phyloP scores from a whole-genome alignment of 1,140 invertebrate genomes.

The Ganaspis sp. region DNA sequence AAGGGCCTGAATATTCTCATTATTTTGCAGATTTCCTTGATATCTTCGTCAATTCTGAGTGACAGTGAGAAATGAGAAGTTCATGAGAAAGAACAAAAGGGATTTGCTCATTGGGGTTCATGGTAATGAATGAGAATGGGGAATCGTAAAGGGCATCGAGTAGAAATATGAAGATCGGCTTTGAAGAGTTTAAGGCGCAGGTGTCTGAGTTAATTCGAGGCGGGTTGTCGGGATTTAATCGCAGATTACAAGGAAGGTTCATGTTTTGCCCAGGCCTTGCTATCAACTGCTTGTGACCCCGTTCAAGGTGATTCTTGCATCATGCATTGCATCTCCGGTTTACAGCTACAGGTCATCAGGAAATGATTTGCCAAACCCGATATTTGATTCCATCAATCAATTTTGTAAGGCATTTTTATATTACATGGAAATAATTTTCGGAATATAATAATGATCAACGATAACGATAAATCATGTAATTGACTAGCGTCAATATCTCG shows the following conservation, averaged over 20 bases:
- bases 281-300: conserved; percentile 39
- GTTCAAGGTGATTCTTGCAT: conserved; percentile 33
- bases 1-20: neutral
- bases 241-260: conserved; percentile 42
- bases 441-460: too few relatives aligned
- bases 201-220: conserved; percentile 21
- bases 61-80: conserved; percentile 20
- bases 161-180: conserved; percentile 3
- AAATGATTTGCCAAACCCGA: conserved; percentile 26
- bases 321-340: neutral
- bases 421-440: too few relatives aligned
- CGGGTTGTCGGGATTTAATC: conserved; percentile 46
- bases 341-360: conserved; percentile 29
- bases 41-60: conserved; percentile 22
- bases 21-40: neutral
- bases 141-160: neutral
- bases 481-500: too few relatives aligned
- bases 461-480: too few relatives aligned
- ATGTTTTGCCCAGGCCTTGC: conserved; percentile 19
- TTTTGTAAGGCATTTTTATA: too few relatives aligned
- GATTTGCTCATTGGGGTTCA: neutral
- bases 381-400: neutral
- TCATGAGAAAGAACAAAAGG: conserved; percentile 1
- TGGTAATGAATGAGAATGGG: neutral
- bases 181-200: conserved; percentile 8